Percentiles rank a stretch among this genome's conserved stretches.
Conservation (phyloP, 2,113 vertebrate genomes). For the Callorhinus ursinus region DNA sequence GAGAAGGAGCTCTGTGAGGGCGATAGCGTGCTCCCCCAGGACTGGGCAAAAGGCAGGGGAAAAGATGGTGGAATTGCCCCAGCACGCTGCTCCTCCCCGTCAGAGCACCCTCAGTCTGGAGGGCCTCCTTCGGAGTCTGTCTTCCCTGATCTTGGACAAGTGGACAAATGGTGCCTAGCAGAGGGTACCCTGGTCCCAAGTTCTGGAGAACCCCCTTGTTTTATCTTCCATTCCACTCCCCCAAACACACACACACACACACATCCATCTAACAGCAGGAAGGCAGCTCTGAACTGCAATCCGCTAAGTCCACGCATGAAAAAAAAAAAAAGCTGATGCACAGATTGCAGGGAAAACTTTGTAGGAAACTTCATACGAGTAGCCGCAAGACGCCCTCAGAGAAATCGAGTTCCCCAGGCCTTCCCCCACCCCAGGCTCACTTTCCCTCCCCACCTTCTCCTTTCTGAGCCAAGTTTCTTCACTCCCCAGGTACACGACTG, state of each 20-base stretch:
- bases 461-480: conserved; percentile 35
- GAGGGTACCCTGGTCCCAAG: background rate
- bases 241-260: background rate
- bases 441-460: background rate
- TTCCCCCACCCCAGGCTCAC: background rate
- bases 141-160: background rate
- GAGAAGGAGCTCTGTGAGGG: background rate
- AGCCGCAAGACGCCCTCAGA: background rate
- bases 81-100: background rate
- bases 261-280: background rate
- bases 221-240: background rate
- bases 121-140: background rate
- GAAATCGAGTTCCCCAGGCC: background rate
- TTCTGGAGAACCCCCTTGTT: background rate
- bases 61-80: background rate
- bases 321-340: background rate
- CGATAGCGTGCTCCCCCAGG: background rate
- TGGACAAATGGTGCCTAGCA: background rate
- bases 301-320: background rate
- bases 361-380: conserved; percentile 57
- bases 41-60: conserved; percentile 10
- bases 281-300: background rate
- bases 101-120: background rate
- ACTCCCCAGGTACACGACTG: background rate
- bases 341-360: conserved; percentile 54